phyloP scores from a whole-genome alignment of 1,140 invertebrate species.

The Drosophila ercepeae region DNA sequence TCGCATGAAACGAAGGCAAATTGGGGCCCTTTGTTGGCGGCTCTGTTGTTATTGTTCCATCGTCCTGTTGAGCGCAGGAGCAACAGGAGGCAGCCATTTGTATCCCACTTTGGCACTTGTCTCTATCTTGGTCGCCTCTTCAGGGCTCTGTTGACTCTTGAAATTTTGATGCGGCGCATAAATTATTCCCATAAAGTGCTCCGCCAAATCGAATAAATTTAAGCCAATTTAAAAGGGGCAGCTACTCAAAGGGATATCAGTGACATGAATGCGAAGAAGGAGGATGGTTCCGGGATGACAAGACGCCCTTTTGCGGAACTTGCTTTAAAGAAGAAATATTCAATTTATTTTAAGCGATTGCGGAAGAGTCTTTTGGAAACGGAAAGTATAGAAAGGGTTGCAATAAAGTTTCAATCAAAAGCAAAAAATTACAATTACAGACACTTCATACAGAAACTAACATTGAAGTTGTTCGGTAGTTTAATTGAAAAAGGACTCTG shows the following conservation, averaged over 20 bases:
- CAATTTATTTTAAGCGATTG: too few species aligned
- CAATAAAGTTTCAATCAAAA: too few species aligned
- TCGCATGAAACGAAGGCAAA: constrained; percentile 55
- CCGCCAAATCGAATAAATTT: constrained; percentile 61
- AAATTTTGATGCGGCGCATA: constrained; percentile 56
- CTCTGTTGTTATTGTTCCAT: constrained; percentile 36
- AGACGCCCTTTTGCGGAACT: too few species aligned
- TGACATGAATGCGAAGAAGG: constrained; percentile 2
- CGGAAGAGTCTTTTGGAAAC: too few species aligned
- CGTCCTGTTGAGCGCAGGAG: constrained; percentile 48
- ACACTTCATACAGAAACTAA: too few species aligned
- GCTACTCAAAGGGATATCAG: constrained; percentile 30
- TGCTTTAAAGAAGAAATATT: too few species aligned
- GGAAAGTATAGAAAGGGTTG: too few species aligned
- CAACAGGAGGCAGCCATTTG: constrained; percentile 53
- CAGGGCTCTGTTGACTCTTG: constrained; percentile 33
- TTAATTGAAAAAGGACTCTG: constrained; percentile 6
- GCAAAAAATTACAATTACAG: too few species aligned
- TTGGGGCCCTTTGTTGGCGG: constrained; percentile 48
- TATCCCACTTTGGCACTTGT: constrained; percentile 46
- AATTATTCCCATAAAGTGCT: constrained; percentile 52
- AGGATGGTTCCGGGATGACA: not conserved
- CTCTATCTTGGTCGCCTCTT: constrained; percentile 4
- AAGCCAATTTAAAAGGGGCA: constrained; percentile 59
- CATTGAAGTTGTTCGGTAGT: not conserved